Percentiles rank a stretch among this genome's conserved stretches.
Evolutionary conservation across 35 echinoderm and acorn worm genomes (phyloP).

Genomic region (Diadema setosum): DNA sequence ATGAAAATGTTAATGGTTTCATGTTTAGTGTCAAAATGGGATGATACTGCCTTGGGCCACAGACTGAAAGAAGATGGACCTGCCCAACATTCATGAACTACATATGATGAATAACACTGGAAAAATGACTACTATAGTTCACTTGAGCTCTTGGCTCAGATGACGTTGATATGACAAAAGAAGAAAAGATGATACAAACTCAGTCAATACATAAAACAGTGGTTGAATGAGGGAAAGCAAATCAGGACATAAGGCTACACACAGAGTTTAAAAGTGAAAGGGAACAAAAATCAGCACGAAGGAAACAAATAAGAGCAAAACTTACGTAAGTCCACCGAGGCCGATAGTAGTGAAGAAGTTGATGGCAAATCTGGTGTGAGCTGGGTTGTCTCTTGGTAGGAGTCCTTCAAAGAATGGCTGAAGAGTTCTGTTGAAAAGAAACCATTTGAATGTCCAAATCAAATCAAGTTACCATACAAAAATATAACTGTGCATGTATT

Average conservation of each 20-base stretch:
- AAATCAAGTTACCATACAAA: too few species aligned
- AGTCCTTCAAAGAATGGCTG: conserved; percentile 92
- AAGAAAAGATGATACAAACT: neutral
- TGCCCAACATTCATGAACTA: neutral
- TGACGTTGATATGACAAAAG: neutral
- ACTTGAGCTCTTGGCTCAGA: neutral
- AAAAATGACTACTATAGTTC: neutral
- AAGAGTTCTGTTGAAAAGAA: conserved; percentile 59
- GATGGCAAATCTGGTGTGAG: conserved; percentile 96
- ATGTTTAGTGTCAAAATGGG: too few species aligned
- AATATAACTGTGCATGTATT: too few species aligned
- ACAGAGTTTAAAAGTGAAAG: neutral
- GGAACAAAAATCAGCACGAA: neutral
- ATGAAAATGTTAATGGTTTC: too few species aligned
- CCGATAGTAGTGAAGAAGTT: conserved; percentile 99
- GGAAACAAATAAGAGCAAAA: neutral
- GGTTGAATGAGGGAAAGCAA: neutral
- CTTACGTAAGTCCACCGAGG: conserved; percentile 99
- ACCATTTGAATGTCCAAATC: too few species aligned
- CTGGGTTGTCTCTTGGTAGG: conserved; percentile 91
- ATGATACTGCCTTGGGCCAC: neutral
- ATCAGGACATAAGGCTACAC: neutral
- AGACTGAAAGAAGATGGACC: neutral
- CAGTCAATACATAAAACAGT: neutral
- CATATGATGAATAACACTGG: neutral